Percentiles rank a stretch among this genome's conserved stretches.
Evolutionary conservation across 2,113 vertebrate genomes (phyloP).

Genomic region (Bubo scandiacus): DNA sequence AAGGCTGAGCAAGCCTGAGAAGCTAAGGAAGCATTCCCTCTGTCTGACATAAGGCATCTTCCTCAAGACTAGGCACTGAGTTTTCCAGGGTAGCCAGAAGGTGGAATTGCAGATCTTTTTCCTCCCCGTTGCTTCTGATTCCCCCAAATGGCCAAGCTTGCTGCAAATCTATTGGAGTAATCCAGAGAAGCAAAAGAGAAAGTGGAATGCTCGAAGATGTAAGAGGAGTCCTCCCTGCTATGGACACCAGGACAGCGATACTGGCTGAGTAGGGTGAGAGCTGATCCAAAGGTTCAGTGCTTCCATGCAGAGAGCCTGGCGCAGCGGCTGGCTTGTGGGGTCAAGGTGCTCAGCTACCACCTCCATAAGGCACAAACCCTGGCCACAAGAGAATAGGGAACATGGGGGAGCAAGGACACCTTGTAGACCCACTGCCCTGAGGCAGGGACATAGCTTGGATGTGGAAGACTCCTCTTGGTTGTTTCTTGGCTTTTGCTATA

Average conservation of each 20-base stretch:
- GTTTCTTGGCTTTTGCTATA: not conserved
- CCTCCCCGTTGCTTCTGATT: not conserved
- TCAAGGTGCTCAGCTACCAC: not conserved
- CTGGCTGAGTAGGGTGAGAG: not conserved
- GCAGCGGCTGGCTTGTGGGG: not conserved
- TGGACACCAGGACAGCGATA: not conserved
- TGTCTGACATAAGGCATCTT: not conserved
- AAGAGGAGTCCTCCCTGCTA: not conserved
- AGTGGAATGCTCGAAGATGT: not conserved
- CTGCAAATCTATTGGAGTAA: not conserved
- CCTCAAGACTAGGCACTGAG: rapidly evolving
- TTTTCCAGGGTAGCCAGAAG: not conserved
- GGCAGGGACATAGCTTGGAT: not conserved
- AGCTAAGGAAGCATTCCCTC: not conserved
- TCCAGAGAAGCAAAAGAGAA: not conserved
- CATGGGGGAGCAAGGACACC: not conserved
- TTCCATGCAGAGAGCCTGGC: not conserved
- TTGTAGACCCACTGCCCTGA: not conserved
- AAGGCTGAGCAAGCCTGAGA: not conserved
- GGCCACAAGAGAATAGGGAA: not conserved
- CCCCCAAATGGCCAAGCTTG: not conserved
- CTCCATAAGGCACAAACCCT: not conserved
- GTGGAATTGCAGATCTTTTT: not conserved
- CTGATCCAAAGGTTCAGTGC: not conserved
- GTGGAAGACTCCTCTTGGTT: not conserved